Conservation (phyloP, 2,113 vertebrate species). For the Entelurus aequoreus region DNA sequence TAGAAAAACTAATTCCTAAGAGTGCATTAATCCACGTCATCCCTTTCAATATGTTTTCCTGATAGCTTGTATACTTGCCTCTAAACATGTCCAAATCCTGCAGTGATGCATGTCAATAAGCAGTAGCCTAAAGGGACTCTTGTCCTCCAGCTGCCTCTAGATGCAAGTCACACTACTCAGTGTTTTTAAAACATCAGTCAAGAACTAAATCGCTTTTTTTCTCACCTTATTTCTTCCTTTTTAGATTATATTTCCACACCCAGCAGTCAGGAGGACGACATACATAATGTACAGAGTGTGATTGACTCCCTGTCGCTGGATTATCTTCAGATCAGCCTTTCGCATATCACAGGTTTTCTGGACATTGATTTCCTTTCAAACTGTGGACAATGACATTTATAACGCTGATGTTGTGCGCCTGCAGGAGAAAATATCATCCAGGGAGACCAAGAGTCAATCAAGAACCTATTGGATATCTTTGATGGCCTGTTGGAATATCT, state of each 20-base stretch:
- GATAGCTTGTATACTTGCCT: too few species aligned
- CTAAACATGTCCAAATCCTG: background rate
- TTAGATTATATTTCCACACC: constrained; percentile 81
- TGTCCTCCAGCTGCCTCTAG: too few species aligned
- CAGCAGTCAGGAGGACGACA: constrained; percentile 82
- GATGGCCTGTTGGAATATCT: constrained; percentile 95
- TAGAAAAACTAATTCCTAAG: too few species aligned
- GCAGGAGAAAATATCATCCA: constrained; percentile 91
- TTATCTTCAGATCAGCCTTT: constrained; percentile 96
- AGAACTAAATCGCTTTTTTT: too few species aligned
- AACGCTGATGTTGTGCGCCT: constrained; percentile 23
- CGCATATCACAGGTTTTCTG: constrained; percentile 87
- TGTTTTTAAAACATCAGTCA: too few species aligned
- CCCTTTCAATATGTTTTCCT: too few species aligned
- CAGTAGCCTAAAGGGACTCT: too few species aligned
- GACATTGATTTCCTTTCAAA: background rate
- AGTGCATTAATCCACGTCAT: too few species aligned
- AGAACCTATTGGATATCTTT: constrained; percentile 94
- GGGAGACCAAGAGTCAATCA: constrained; percentile 84
- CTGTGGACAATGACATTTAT: background rate
- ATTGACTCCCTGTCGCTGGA: constrained; percentile 95
- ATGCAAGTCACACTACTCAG: too few species aligned
- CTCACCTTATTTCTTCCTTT: constrained; percentile 6
- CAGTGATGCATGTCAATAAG: background rate
- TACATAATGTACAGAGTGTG: constrained; percentile 90